phyloP scores from a whole-genome alignment of 1,140 invertebrate species.

The Vanessa tameamea region DNA sequence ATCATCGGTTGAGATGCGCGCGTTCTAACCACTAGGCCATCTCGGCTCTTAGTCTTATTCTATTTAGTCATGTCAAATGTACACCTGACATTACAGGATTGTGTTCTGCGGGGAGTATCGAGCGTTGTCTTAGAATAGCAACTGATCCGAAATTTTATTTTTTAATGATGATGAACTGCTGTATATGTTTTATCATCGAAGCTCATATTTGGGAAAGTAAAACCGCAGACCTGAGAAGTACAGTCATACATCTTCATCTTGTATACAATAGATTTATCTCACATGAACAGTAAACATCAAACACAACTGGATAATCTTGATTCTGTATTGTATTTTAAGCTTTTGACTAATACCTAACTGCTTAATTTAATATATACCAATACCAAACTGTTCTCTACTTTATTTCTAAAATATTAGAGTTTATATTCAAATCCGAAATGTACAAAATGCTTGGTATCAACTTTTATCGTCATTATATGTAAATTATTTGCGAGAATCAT shows the following conservation, averaged over 20 bases:
- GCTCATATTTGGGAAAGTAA: too few species aligned
- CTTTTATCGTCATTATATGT: slow-evolving; percentile 53
- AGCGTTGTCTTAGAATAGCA: too few species aligned
- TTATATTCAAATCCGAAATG: slow-evolving; percentile 8
- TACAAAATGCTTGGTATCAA: slow-evolving; percentile 30
- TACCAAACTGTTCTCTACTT: background rate
- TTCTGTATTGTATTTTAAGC: slow-evolving; percentile 12
- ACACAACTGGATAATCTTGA: slow-evolving; percentile 5
- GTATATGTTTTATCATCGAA: too few species aligned
- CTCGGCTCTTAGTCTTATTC: too few species aligned
- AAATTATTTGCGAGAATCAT: slow-evolving; percentile 46
- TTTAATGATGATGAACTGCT: too few species aligned
- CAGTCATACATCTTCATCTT: background rate
- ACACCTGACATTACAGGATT: too few species aligned
- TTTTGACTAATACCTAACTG: background rate
- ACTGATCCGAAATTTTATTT: too few species aligned
- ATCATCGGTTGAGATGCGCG: too few species aligned
- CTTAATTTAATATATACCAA: background rate
- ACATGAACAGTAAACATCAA: background rate
- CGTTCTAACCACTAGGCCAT: too few species aligned
- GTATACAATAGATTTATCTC: background rate
- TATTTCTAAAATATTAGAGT: background rate
- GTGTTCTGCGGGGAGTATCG: too few species aligned
- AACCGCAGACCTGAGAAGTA: background rate
- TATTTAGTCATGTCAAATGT: too few species aligned